Base-by-base conservation (phyloP, 2,888 invertebrate genomes). In the Eristalis arbustorum region DNA sequence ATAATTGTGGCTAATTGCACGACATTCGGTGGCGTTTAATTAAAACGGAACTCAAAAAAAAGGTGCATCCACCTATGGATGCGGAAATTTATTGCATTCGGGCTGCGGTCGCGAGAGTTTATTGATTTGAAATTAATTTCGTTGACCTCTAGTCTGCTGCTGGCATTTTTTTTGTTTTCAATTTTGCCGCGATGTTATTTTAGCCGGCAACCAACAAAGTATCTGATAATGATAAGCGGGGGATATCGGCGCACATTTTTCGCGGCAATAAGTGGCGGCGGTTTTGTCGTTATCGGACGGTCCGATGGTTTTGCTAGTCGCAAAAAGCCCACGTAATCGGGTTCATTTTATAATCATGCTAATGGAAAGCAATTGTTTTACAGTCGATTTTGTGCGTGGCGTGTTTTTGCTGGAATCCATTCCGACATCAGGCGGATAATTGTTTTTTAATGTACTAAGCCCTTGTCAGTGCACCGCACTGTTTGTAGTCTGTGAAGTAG, bases 91-190 rank as follows among this genome's bases (percentile, higher is more conserved):
- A 63, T 74, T 68, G 74, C 80, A 13, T 57, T 80, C 23, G 4
- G 40, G 23, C 42, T 67, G 68, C 11, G 68, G 75, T 23, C 42
- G 28, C 59, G 8, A 34, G 37, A 76, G 69, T 76, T 76, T 82
- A 82, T 76, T 82, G 82, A 82, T 82, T 82, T 76, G 76, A 66
- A 76, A 76, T 82, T 82, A 76, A 82, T 81, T 81, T 64, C 73
- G 68, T 63, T 49, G 68, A 25, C 56, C 67, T 34, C 42, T 18
- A 49, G 18, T 6, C 49, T 63, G 63, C 22, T 49, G 22, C 28
- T 14, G n/a, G 4, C 0, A 5, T 37, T 56, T 71, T 25, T 63
- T 25, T 57, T 6, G n/a, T 31, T n/a, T 3, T 31, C 31, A 31
- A 31, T 31, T 66, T n/a, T n/a, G n/a, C 5, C 3, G 56, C 5